Evolutionary conservation across 2,888 invertebrate species (phyloP).

Genomic region (Apantesis nais): DNA sequence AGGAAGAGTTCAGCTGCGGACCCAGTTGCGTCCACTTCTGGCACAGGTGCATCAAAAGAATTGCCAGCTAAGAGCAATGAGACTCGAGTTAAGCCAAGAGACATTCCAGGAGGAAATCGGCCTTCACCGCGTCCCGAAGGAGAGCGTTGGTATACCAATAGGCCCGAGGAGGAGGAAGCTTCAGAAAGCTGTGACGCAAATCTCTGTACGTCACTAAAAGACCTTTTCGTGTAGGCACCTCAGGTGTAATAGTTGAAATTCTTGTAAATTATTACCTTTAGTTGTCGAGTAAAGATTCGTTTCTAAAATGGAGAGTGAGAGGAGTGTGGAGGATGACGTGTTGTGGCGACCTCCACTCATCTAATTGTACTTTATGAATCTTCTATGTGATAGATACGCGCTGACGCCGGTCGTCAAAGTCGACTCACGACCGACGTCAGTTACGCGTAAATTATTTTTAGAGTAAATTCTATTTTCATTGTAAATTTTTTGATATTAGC

Average conservation of each 20-base stretch:
- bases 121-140: constrained; percentile 55
- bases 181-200: constrained; percentile 91
- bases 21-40: constrained; percentile 67
- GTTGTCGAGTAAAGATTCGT: constrained; percentile 70
- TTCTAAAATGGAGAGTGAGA: constrained; percentile 61
- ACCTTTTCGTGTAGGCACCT: constrained; percentile 91
- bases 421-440: constrained; percentile 78
- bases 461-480: constrained; percentile 85
- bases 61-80: constrained; percentile 61
- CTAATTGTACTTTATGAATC: constrained; percentile 78
- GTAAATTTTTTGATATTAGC: constrained; percentile 84
- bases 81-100: constrained; percentile 69
- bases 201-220: constrained; percentile 93
- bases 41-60: constrained; percentile 57
- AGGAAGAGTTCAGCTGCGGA: constrained; percentile 85
- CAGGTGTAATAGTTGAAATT: constrained; percentile 58
- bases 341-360: constrained; percentile 53
- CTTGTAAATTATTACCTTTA: constrained; percentile 77
- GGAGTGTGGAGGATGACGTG: constrained; percentile 48
- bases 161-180: constrained; percentile 89
- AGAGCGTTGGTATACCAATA: constrained; percentile 87
- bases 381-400: constrained; percentile 84
- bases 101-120: constrained; percentile 67
- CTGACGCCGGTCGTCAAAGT: constrained; percentile 77
- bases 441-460: constrained; percentile 79